Conservation (phyloP, 2,797 vertebrate genomes). For the Neosalanx taihuensis region DNA sequence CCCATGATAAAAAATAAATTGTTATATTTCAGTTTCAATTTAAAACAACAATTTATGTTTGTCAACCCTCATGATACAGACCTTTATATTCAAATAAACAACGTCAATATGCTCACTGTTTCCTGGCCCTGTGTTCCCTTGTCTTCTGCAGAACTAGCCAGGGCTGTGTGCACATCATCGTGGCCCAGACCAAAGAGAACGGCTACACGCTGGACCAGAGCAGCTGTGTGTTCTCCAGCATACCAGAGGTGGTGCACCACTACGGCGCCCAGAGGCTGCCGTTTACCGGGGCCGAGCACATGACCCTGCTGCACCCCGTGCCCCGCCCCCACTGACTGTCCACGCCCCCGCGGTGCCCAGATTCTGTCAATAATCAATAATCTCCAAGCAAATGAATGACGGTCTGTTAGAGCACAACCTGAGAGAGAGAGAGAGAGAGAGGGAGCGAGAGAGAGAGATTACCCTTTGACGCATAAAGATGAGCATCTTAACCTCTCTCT, state of each 20-base stretch:
- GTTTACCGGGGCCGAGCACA: constrained; percentile 91
- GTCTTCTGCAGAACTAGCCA: constrained; percentile 78
- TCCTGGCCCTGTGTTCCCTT: not conserved
- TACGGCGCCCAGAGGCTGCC: constrained; percentile 87
- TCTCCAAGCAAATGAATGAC: not conserved
- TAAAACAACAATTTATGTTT: too few species aligned
- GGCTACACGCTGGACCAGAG: constrained; percentile 90
- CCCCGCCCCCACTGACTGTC: constrained; percentile 66
- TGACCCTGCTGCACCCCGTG: constrained; percentile 87
- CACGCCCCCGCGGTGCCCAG: not conserved
- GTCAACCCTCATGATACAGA: too few species aligned
- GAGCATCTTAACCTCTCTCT: not conserved
- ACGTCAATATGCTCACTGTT: not conserved
- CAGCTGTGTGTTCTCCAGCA: constrained; percentile 86
- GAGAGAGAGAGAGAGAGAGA: not conserved
- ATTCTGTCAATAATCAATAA: not conserved
- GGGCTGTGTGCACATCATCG: constrained; percentile 93
- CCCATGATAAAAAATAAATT: not conserved
- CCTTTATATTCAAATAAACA: too few species aligned
- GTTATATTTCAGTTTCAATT: too few species aligned
- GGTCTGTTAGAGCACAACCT: not conserved
- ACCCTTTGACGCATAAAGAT: not conserved
- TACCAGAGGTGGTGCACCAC: constrained; percentile 89
- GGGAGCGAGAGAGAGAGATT: too few species aligned
- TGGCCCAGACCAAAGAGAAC: constrained; percentile 91